phyloP scores from a whole-genome alignment of 2,888 invertebrate species.

The Pachycephus smyrnensis region DNA sequence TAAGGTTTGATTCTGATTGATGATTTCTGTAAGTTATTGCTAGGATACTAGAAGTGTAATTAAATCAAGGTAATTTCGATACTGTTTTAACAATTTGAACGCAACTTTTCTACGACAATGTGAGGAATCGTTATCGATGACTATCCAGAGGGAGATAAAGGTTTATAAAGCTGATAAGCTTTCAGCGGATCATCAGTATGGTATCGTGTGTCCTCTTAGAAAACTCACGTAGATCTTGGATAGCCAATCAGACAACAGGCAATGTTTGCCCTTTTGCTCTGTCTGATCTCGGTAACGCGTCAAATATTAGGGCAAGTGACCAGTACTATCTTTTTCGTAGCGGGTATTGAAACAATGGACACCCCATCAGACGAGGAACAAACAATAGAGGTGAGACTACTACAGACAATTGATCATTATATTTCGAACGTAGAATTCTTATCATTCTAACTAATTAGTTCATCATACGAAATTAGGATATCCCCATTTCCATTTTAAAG shows the following conservation, averaged over 20 bases:
- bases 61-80: not conserved
- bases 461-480: not conserved
- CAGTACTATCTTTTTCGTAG: not conserved
- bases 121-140: conserved; percentile 2
- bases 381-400: not conserved
- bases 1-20: not conserved
- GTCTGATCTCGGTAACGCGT: conserved; percentile 18
- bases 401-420: not conserved
- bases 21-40: not conserved
- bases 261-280: conserved; percentile 16
- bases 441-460: not conserved
- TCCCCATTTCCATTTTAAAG: not conserved
- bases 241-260: conserved; percentile 10
- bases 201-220: not conserved
- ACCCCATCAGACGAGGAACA: not conserved
- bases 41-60: not conserved
- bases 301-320: conserved; percentile 14
- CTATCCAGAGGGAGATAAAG: not conserved
- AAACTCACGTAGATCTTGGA: not conserved
- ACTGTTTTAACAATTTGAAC: not conserved
- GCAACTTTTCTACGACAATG: not conserved
- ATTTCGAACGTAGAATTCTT: not conserved
- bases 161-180: conserved; percentile 2
- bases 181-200: not conserved
- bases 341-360: not conserved